phyloP scores from a whole-genome alignment of 1,140 invertebrate species.

The Spodoptera frugiperda region DNA sequence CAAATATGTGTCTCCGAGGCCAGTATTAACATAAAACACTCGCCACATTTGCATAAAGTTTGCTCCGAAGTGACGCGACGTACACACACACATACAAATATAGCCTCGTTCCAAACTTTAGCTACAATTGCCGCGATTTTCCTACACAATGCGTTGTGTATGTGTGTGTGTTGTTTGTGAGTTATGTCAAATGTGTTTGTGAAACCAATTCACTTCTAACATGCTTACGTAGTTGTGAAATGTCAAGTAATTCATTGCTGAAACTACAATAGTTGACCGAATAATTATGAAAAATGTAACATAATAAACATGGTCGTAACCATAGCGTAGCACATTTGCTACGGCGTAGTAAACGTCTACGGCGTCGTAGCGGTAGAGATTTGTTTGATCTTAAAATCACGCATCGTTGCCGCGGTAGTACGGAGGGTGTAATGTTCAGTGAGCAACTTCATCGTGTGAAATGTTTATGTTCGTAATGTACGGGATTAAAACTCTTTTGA shows the following conservation, averaged over 20 bases:
- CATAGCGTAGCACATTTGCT: background rate
- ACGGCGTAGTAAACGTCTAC: slow-evolving; percentile 4
- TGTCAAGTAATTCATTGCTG: no score
- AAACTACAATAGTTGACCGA: no score
- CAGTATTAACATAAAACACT: slow-evolving; percentile 36
- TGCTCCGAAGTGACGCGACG: slow-evolving; percentile 24
- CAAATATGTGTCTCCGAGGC: background rate
- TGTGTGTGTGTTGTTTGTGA: slow-evolving; percentile 1
- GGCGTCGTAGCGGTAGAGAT: background rate
- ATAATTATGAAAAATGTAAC: no score
- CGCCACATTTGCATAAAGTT: slow-evolving; percentile 37
- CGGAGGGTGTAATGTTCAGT: slow-evolving; percentile 1
- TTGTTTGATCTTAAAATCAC: slow-evolving; percentile 3
- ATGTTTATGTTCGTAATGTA: no score
- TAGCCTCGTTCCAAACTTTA: background rate
- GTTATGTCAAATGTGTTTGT: slow-evolving; percentile 2
- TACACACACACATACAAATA: slow-evolving; percentile 10
- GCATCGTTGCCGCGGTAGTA: background rate
- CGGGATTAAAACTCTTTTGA: background rate
- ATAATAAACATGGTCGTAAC: background rate
- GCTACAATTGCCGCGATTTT: slow-evolving; percentile 16
- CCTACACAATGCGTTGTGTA: background rate
- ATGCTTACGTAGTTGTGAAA: no score
- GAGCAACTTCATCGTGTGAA: slow-evolving; percentile 2
- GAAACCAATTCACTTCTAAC: background rate